Base-by-base conservation (phyloP, 2,113 vertebrate genomes). In the Semicossyphus pulcher region DNA sequence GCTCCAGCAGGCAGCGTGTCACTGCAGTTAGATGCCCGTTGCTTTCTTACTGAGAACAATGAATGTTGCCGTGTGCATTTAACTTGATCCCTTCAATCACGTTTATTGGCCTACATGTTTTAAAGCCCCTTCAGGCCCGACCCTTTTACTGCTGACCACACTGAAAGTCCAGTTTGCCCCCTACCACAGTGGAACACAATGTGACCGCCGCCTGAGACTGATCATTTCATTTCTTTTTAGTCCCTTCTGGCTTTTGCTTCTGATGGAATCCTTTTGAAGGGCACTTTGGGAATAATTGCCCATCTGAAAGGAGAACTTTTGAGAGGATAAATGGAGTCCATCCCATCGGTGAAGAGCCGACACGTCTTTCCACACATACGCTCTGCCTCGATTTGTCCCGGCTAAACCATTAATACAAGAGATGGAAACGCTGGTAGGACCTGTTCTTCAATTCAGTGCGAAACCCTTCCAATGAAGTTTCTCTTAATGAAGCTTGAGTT, bases 231-330 rank as follows among this genome's bases (percentile, higher is more conserved):
- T 76, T 60, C 56, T 48, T 60, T 56, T 10, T 20, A 12, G 73
- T 66, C 83, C 74, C 78, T 58, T 42, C 68, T 79, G 78, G 83
- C 80, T 76, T 62, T n/a, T 47, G 34, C 57, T 18, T 61, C 64
- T 68, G 67, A 86, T 80, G 54, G 60, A 44, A 57, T 59, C 78
- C 49, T 59, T 79, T 72, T 66, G 49, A 76, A 48, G 66, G 61
- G 63, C 80, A 79, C 67, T 86, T 73, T 56, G 60, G 67, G 80
- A 69, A 65, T 73, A 78, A 80, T 84, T 76, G 62, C 48, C 49
- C 62, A 28, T 79, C 72, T 77, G 71, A 72, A 75, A 73, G 54
- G 45, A 63, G 18, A 64, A 78, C 32, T 25, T 67, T 53, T 5
- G 48, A 74, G 65, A 76, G 36, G 41, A 83, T 63, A 59, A 70